Evolutionary conservation across 2,888 invertebrate species (phyloP).

Genomic region (Drosophila lacicola): DNA sequence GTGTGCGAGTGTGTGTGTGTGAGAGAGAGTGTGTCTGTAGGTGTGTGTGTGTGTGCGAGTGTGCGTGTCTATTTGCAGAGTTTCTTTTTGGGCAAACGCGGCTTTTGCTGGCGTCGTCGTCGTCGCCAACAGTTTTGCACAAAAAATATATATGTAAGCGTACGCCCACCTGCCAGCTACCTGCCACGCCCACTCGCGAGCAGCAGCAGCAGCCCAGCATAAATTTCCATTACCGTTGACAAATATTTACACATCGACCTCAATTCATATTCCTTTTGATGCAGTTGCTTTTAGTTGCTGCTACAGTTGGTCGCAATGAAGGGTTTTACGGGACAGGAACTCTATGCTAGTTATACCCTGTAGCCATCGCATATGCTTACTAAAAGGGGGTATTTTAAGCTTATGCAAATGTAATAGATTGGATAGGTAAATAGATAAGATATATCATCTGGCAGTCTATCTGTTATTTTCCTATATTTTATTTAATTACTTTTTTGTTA

Average conservation of each 20-base stretch:
- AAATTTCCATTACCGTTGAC: conserved; percentile 83
- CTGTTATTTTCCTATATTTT: too few species aligned
- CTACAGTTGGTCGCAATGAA: conserved; percentile 23
- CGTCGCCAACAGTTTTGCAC: conserved; percentile 49
- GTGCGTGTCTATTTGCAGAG: conserved; percentile 46
- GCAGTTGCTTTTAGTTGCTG: conserved; percentile 76
- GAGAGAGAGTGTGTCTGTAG: conserved; percentile 10
- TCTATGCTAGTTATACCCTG: conserved; percentile 34
- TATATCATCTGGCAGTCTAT: too few species aligned
- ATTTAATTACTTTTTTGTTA: too few species aligned
- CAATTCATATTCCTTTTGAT: conserved; percentile 81
- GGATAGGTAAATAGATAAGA: too few species aligned
- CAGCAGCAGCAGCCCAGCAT: conserved; percentile 59
- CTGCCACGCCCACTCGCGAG: conserved; percentile 37
- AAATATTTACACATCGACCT: conserved; percentile 83
- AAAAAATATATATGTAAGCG: conserved; percentile 33
- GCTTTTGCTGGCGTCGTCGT: conserved; percentile 34
- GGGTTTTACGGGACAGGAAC: conserved; percentile 1
- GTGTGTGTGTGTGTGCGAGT: conserved; percentile 24
- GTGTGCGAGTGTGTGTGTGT: conserved; percentile 17
- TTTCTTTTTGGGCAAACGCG: conserved; percentile 58
- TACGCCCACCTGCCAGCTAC: conserved; percentile 14
- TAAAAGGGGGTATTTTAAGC: neutral
- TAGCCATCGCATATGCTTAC: neutral
- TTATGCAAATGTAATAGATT: neutral